Percentiles rank a stretch among this genome's conserved stretches.
phyloP scores from a whole-genome alignment of 2,888 invertebrate genomes.

The Mesochorus sp. region DNA sequence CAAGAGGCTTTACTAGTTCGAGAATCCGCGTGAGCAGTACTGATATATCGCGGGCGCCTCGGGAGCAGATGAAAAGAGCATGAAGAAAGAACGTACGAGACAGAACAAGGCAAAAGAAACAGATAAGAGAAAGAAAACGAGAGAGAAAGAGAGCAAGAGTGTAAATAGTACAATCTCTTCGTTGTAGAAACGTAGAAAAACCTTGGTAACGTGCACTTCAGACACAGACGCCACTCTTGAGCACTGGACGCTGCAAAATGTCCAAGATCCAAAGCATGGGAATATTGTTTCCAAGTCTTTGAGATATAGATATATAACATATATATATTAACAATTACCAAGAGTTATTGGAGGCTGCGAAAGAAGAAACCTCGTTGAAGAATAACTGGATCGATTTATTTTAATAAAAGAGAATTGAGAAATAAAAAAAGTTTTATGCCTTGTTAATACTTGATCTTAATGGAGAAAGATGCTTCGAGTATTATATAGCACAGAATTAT shows the following conservation, averaged over 20 bases:
- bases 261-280: background rate
- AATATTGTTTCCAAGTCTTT: too few species aligned
- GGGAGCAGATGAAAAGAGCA: background rate
- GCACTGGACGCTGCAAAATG: conserved; percentile 18
- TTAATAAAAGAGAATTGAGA: background rate
- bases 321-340: too few species aligned
- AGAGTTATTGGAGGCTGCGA: too few species aligned
- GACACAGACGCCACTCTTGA: conserved; percentile 27
- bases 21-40: conserved; percentile 28
- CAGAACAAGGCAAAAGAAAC: conserved; percentile 5
- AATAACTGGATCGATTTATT: background rate
- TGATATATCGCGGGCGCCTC: conserved; percentile 31
- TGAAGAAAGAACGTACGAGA: conserved; percentile 28
- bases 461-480: too few species aligned
- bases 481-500: too few species aligned
- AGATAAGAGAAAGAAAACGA: conserved; percentile 28
- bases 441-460: too few species aligned
- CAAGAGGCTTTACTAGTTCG: conserved; percentile 33
- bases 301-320: too few species aligned
- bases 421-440: too few species aligned
- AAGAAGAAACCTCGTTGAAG: too few species aligned
- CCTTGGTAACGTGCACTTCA: too few species aligned
- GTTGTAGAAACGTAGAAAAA: conserved; percentile 48
- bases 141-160: conserved; percentile 41
- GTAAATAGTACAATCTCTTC: conserved; percentile 58